Evolutionary conservation across 2,113 vertebrate genomes (phyloP).

Genomic region (Dasypus novemcinctus): DNA sequence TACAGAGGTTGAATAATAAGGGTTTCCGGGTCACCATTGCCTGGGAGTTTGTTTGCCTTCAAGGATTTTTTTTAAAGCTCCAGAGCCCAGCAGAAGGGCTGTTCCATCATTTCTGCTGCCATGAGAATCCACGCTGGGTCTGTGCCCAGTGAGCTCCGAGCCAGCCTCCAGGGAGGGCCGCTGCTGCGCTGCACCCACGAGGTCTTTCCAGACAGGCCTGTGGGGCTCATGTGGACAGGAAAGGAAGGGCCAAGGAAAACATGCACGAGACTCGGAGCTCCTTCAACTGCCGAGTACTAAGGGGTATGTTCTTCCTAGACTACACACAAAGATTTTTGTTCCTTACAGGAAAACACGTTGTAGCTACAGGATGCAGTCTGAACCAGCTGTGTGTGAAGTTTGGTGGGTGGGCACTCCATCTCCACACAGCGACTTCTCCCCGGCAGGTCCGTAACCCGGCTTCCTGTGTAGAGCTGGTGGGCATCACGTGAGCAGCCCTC

Average conservation of each 20-base stretch:
- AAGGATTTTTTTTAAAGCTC: too few species aligned
- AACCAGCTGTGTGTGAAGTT: neutral
- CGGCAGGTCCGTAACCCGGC: neutral
- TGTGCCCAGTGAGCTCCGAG: too few species aligned
- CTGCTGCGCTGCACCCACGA: too few species aligned
- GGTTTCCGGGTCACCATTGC: neutral
- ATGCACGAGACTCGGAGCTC: neutral
- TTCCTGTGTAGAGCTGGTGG: neutral
- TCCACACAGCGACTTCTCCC: neutral
- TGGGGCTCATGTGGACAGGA: too few species aligned
- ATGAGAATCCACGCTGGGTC: neutral
- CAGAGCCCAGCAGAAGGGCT: neutral
- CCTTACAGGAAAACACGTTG: neutral
- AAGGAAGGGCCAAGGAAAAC: neutral
- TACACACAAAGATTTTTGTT: neutral
- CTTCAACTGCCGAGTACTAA: neutral
- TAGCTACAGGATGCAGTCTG: neutral
- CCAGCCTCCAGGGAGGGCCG: neutral
- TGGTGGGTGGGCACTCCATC: rapidly evolving
- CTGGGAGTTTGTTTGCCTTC: neutral
- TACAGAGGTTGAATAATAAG: rapidly evolving
- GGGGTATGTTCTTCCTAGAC: neutral
- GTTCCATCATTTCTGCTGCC: neutral
- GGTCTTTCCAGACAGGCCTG: neutral
- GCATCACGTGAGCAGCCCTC: neutral